These are phyloP conservation scores for Temnothorax unifasciatus DNA, from an alignment of 2,888 invertebrate genomes.

Conservation along the genomic window DNA sequence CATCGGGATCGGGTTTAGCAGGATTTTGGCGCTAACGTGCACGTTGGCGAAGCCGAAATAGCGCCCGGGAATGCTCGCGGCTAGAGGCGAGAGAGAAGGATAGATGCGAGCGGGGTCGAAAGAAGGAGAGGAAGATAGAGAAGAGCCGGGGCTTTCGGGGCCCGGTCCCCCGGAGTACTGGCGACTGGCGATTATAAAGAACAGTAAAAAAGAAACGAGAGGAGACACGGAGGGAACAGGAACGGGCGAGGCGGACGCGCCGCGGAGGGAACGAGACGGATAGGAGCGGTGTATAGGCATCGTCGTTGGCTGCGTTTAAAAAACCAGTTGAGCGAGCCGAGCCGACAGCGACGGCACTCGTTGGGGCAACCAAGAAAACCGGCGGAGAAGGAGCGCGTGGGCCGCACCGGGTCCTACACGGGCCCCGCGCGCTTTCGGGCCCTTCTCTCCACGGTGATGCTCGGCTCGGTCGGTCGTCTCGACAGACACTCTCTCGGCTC, in stretches of 20 bases:
- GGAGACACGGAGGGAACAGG: conserved; percentile 65
- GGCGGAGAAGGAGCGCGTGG: conserved; percentile 83
- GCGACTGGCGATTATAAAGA: conserved; percentile 86
- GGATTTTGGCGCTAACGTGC: conserved; percentile 69
- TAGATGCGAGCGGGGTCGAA: conserved; percentile 45
- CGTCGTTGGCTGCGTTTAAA: conserved; percentile 85
- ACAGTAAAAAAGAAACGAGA: conserved; percentile 82
- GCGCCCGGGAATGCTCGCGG: conserved; percentile 76
- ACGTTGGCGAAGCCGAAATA: conserved; percentile 67
- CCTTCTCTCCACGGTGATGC: conserved; percentile 61
- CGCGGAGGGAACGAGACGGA: conserved; percentile 62
- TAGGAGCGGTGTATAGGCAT: conserved; percentile 81
- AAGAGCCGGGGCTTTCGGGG: conserved; percentile 70
- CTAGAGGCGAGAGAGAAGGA: conserved; percentile 74
- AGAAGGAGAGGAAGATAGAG: conserved; percentile 63
- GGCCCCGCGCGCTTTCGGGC: conserved; percentile 71
- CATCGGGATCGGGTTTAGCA: conserved; percentile 71
- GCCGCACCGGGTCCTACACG: conserved; percentile 80
- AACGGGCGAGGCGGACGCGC: conserved; percentile 51
- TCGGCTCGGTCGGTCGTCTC: conserved; percentile 45
- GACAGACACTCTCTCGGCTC: conserved; percentile 14
- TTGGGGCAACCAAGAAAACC: conserved; percentile 73
- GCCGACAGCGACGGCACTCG: conserved; percentile 79
- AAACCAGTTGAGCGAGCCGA: conserved; percentile 86
- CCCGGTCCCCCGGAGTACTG: conserved; percentile 80